Conservation (phyloP, 2,113 vertebrate genomes). For the Muscicapa adusta region DNA sequence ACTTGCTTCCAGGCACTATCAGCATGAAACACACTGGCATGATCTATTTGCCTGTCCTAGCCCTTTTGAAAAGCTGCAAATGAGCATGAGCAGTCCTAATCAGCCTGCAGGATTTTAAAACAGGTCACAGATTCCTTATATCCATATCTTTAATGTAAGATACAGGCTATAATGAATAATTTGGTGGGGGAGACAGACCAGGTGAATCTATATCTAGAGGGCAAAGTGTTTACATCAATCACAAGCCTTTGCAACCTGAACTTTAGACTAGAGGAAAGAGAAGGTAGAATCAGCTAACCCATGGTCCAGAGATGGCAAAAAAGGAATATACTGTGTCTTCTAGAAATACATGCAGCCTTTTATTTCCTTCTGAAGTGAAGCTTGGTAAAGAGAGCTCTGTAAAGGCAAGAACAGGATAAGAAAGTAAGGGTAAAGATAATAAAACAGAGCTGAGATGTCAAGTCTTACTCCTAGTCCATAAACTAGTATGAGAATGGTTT, state of each 20-base stretch:
- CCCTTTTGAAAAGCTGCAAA: not conserved
- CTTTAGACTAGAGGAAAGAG: not conserved
- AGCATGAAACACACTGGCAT: not conserved
- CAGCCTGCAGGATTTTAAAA: not conserved
- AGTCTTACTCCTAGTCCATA: not conserved
- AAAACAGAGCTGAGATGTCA: not conserved
- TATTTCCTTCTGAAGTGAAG: not conserved
- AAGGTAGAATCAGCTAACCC: not conserved
- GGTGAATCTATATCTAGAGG: not conserved
- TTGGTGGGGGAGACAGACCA: fast-evolving
- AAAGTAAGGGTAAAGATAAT: not conserved
- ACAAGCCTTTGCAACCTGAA: not conserved
- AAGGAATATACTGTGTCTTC: not conserved
- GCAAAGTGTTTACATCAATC: not conserved
- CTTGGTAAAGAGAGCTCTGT: not conserved
- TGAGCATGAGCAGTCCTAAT: not conserved
- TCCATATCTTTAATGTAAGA: not conserved
- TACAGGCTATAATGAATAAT: not conserved
- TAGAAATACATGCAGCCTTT: not conserved
- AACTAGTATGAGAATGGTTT: not conserved
- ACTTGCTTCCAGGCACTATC: not conserved
- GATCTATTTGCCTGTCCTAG: not conserved
- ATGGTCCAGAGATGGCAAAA: not conserved
- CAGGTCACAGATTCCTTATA: not conserved
- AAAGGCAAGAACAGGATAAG: not conserved